Base-by-base conservation (phyloP, 2,113 vertebrate genomes). In the Ctenodactylus gundi region DNA sequence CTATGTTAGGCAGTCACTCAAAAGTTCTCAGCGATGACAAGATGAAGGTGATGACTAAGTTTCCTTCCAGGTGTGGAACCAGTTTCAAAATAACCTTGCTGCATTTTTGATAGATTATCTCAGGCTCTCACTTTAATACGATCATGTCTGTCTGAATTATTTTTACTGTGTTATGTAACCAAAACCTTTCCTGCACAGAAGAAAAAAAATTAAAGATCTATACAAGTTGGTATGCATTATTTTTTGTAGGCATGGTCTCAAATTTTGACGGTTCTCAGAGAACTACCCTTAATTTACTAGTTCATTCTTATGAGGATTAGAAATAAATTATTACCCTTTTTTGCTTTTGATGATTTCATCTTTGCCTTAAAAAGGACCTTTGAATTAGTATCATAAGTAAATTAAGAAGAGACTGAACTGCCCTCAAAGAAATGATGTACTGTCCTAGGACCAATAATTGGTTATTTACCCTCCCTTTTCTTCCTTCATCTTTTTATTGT, bases 101-200 rank as follows among this genome's bases (percentile, higher is more conserved):
- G 41, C 58, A 62, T 70, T 94, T 93, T 70, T 67, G 60, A 87
- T 82, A 57, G 90, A 76, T 93, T 91, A 64, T 44, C 72, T 94
- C 72, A 46, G 51, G 34, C 14, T 67, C 82, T 85, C 21, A 67
- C 62, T 67, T 94, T 85, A 88, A 72, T 23, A 60, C 60, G 67
- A 64, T 76, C 78, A 49, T 60, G 88, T 85, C 82, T 85, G 34
- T 73, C 77, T 83, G 89, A 95, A 64, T 94, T 95, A 95, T 90
- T 93, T 94, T 88, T 91, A 80, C 89, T 91, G 77, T 83, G 67
- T 76, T 85, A 34, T 64, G 55, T 76, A 94, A 95, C 51, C 46
- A 13, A 46, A 82, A 65, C 17, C 23, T 80, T 82, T 70, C 44
- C 53, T n/a, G n/a, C 31, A 94, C 31, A 14, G 53, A 21, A 83